Conservation (phyloP, 2,113 vertebrate genomes). For the Lepisosteus oculatus region DNA sequence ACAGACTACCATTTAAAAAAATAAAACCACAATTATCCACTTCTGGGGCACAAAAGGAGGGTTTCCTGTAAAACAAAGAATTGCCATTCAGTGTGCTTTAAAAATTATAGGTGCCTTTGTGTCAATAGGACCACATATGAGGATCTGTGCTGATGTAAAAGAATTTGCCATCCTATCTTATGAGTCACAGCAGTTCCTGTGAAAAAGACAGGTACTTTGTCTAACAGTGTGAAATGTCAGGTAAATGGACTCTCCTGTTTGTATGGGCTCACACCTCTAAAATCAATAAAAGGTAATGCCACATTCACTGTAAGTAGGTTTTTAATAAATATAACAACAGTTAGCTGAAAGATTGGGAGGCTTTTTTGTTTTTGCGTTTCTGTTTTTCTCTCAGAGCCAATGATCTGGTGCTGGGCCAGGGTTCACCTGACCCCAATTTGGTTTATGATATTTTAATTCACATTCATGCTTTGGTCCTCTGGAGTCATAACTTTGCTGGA, state of each 20-base stretch:
- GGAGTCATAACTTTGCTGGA: background rate
- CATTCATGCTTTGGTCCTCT: background rate
- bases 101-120: background rate
- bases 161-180: background rate
- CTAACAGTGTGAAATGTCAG: too few species aligned
- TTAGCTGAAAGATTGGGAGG: background rate
- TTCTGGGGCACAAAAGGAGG: background rate
- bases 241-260: too few species aligned
- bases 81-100: slow-evolving; percentile 22
- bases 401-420: background rate
- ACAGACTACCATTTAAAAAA: slow-evolving; percentile 45
- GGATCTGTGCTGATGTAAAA: background rate
- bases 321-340: background rate
- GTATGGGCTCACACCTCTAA: too few species aligned
- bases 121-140: background rate
- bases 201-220: background rate
- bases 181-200: background rate
- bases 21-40: too few species aligned
- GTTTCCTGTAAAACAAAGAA: slow-evolving; percentile 59
- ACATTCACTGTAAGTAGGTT: background rate
- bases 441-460: background rate
- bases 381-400: background rate
- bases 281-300: too few species aligned
- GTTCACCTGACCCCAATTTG: background rate
- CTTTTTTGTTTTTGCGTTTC: too few species aligned